Percentiles rank a stretch among this genome's conserved stretches.
phyloP scores from a whole-genome alignment of 2,113 vertebrate species.

The Actenoides hombroni region DNA sequence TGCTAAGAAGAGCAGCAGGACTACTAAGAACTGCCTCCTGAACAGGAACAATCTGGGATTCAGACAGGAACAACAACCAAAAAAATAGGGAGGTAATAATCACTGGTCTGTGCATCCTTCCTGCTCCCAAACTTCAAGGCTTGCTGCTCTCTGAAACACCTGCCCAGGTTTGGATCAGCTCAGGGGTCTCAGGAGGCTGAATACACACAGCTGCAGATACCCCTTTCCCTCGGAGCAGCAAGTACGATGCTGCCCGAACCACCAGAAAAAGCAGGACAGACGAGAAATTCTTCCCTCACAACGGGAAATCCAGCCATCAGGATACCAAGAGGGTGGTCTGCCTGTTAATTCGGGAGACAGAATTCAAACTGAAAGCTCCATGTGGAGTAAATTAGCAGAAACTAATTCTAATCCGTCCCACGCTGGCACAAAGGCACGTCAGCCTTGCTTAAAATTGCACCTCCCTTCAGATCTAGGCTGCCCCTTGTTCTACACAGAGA shows the following conservation, averaged over 20 bases:
- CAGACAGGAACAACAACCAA: background rate
- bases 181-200: background rate
- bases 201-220: background rate
- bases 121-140: background rate
- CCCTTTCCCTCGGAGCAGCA: background rate
- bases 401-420: conserved; percentile 54
- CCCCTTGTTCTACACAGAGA: background rate
- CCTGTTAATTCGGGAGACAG: conserved; percentile 33
- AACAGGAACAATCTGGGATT: background rate
- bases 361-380: conserved; percentile 62
- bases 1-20: background rate
- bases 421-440: background rate
- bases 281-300: background rate
- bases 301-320: background rate
- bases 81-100: background rate
- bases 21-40: background rate
- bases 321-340: conserved; percentile 41
- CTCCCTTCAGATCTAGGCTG: conserved; percentile 32
- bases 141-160: background rate
- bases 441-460: background rate
- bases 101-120: background rate
- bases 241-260: background rate
- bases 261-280: background rate
- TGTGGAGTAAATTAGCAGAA: conserved; percentile 68
- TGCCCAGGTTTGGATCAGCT: background rate